Base-by-base conservation (phyloP, 2,888 invertebrate species). In the Urechis unicinctus region DNA sequence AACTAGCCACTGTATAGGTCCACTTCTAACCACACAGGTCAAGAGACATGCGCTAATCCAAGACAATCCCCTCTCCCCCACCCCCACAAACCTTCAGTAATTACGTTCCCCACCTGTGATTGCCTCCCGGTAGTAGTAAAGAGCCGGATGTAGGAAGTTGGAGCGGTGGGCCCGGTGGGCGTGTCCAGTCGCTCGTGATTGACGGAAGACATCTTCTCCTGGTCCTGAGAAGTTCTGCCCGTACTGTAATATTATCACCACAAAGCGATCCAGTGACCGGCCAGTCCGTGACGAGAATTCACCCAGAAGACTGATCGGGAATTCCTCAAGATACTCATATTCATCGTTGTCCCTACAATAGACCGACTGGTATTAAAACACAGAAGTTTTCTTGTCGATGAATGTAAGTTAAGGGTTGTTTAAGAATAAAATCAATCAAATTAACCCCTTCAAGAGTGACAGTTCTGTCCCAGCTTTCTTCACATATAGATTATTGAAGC, bases 101-200 rank as follows among this genome's bases (percentile, higher is more conserved):
- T n/a, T n/a, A n/a, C n/a, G n/a, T n/a, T 36, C 9, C 36, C 17
- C 9, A 36, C 36, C 36, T 13, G 9, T 36, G 9, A 36, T 13
- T 17, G 36, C 59, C 2, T 56, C 53, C 1, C 71, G 66, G 62
- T 78, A 80, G 60, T 74, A 78, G 65, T 80, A 81, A 41, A 80
- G 62, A 3, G 77, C 77, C 3, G 80, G 80, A 61, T 80, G 80
- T 0, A 80, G 69, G 63, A 80, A 80, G 67, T 81, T 80, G 41
- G 79, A 80, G 9, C 61, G 52, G 60, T 79, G 77, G 6, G 78
- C 80, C 42, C 74, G 72, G 2, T 69, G 60, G 3, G 77, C 73
- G 31, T 75, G 75, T 1, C 74, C 78, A 1, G 71, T 74, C 1
- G 79, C 79, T 48, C 80, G 58, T 60, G 74, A 71, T 6, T 64